Evolutionary conservation across 2,113 vertebrate species (phyloP), one percentile per base, ranked within the genome.

Genomic region (Lichenostomus cassidix): DNA sequence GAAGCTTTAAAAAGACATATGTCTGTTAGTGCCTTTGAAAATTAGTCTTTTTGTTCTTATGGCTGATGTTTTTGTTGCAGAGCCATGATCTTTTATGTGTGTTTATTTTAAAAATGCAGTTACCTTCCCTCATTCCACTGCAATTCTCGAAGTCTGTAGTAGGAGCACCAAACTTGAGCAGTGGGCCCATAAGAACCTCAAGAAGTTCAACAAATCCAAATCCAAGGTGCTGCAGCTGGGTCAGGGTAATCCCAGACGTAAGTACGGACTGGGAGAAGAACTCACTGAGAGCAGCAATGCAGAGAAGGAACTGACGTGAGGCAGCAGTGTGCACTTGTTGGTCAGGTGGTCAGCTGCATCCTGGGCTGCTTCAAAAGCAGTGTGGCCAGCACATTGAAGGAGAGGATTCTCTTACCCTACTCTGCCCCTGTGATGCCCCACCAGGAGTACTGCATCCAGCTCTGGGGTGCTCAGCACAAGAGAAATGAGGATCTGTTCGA

Each of bases 321-420:
- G 16, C 28, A 39, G 6, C 24, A n/a, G 28, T 18, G 24, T 21
- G 13, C 0, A 0, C 18, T 46, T 46, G 44, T 19, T 46, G 44
- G 33, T 24, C 24, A 53, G 28, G 25, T 22, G 13, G 31, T 18
- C 31, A 64, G 0, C 14, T 31, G 41, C 58, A 42, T 42, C 21
- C 42, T 18, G 10, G 62, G 6, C n/a, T 39, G 13, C 19, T 39
- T 46, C 7, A 21, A 46, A 59, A 82, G 33, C 28, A 27, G 23
- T 0, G 0, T 39, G 69, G 37, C 23, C 33, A 52, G 65, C 52
- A 74, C 37, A 27, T 49, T 0, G 0, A 59, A 44, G 10, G 28
- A 39, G 19, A 12, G 24, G 44, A 44, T 65, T 59, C 18, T 59
- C 22, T 49, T 65, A 56, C 33, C 55, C 27, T 23, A 2, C 12